A percentile compares a stretch with the other conserved stretches of the same genome.
Evolutionary conservation across 2,113 vertebrate species (phyloP).

Genomic region (Cololabis saira): DNA sequence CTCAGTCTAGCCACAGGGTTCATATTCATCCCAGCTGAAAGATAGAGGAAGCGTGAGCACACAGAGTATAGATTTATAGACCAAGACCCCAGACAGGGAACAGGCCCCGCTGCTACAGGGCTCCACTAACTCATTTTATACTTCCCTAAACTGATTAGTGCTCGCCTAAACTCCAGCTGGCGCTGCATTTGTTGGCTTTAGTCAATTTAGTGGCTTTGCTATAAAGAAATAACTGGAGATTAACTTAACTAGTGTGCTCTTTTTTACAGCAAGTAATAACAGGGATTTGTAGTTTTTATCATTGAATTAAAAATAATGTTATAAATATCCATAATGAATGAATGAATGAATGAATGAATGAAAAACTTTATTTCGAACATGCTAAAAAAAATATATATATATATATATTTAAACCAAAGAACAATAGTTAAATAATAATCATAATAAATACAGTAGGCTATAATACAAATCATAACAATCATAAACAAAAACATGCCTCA

Average conservation of each 20-base stretch:
- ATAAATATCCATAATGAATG: not conserved
- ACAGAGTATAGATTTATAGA: conserved; percentile 1
- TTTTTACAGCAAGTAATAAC: not conserved
- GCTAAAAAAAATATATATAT: too few species aligned
- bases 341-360: too few species aligned
- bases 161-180: conserved; percentile 20
- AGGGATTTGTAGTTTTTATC: not conserved
- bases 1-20: conserved; percentile 93
- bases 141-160: conserved; percentile 19
- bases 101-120: conserved; percentile 1
- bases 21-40: conserved; percentile 94
- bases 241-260: not conserved
- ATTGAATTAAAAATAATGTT: too few species aligned
- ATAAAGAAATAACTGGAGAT: not conserved
- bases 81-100: conserved; percentile 3
- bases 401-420: too few species aligned
- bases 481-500: too few species aligned
- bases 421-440: too few species aligned
- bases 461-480: too few species aligned
- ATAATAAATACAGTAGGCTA: too few species aligned
- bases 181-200: conserved; percentile 8
- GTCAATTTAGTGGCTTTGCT: not conserved
- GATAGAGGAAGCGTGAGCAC: conserved; percentile 8
- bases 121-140: conserved; percentile 17
- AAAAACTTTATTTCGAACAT: too few species aligned